A percentile compares a stretch with the other conserved stretches of the same genome.
Evolutionary conservation across 64 coral and sea anemone species (phyloP).

Genomic region (Porites lutea): DNA sequence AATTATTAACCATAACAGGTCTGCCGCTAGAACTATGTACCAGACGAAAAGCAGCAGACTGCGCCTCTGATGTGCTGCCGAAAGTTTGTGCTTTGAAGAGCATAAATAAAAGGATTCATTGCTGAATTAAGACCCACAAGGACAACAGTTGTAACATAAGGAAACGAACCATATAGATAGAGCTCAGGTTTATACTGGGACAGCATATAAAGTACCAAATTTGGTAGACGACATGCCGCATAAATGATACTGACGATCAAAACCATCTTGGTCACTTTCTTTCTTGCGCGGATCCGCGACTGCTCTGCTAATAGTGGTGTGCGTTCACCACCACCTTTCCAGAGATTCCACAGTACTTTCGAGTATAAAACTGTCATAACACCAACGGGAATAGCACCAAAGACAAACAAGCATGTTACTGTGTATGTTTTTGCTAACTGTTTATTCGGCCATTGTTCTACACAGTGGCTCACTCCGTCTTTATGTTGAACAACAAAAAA

Average conservation of each 20-base stretch:
- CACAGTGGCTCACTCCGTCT: constrained; percentile 16
- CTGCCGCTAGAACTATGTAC: not conserved
- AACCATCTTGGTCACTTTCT: constrained; percentile 60
- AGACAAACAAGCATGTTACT: constrained; percentile 27
- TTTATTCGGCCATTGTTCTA: constrained; percentile 48
- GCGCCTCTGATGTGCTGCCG: constrained; percentile 59
- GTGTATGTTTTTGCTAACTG: constrained; percentile 25
- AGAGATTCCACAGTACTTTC: not conserved
- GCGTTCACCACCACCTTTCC: not conserved
- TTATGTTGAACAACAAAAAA: constrained; percentile 2
- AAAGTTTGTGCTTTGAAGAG: constrained; percentile 86
- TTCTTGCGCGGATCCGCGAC: constrained; percentile 16
- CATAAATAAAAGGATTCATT: constrained; percentile 90
- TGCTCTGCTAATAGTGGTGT: not conserved
- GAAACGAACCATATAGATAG: constrained; percentile 44
- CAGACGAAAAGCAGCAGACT: not conserved
- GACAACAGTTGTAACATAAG: constrained; percentile 32
- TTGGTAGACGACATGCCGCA: constrained; percentile 64
- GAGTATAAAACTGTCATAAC: not conserved
- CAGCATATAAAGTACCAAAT: constrained; percentile 58
- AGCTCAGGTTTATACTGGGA: constrained; percentile 11
- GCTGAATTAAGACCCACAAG: constrained; percentile 82
- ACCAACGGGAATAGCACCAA: constrained; percentile 45
- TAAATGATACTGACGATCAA: constrained; percentile 42
- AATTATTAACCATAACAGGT: not conserved